A percentile compares a stretch with the other conserved stretches of the same genome.
Conservation (phyloP, 2,113 vertebrate species). For the Antechinus flavipes region DNA sequence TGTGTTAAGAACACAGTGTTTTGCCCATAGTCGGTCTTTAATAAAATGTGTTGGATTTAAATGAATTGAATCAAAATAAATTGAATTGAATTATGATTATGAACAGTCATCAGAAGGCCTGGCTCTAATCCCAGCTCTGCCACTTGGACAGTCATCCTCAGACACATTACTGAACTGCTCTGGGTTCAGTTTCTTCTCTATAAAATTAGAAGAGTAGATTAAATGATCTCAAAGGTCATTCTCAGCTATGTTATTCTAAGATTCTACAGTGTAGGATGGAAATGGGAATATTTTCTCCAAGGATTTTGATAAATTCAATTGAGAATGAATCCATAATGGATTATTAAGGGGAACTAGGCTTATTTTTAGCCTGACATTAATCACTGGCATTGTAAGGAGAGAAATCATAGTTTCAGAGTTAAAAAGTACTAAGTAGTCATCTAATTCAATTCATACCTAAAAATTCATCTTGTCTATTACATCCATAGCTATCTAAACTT, state of each 20-base stretch:
- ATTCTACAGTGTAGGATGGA: not conserved
- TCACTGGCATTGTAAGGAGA: not conserved
- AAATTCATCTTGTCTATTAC: not conserved
- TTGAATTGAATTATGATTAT: not conserved
- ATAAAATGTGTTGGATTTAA: not conserved
- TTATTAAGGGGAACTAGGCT: not conserved
- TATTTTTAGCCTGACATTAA: not conserved
- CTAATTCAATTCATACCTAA: not conserved
- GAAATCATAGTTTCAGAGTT: not conserved
- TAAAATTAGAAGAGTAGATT: not conserved
- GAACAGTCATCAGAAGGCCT: not conserved
- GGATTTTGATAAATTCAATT: not conserved
- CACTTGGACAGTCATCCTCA: not conserved
- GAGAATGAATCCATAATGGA: not conserved
- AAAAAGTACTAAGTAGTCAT: not conserved
- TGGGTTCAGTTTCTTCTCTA: not conserved
- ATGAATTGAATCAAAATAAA: not conserved
- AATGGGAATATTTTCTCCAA: not conserved
- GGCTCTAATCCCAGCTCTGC: not conserved
- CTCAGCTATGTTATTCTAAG: not conserved
- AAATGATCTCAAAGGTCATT: not conserved
- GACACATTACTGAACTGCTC: not conserved
- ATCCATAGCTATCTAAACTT: not conserved
- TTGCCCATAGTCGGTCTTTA: not conserved
- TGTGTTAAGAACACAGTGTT: not conserved